A percentile compares a stretch with the other conserved stretches of the same genome.
Conservation (phyloP, 2,888 invertebrate species). For the Sarcophaga subvicina region DNA sequence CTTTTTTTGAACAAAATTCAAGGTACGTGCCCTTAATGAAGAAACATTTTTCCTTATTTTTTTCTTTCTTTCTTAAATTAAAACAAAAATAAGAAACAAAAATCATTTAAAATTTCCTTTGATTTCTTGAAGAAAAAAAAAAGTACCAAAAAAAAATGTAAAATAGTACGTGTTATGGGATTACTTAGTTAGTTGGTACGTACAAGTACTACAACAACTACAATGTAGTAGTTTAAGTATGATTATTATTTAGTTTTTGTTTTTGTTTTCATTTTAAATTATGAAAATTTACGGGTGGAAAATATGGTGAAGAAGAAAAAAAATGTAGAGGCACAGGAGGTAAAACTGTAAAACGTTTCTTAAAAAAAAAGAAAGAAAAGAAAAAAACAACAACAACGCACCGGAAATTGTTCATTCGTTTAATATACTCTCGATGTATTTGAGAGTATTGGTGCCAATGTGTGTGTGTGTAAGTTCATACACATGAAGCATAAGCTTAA, state of each 20-base stretch:
- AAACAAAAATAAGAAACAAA: background rate
- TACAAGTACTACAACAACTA: background rate
- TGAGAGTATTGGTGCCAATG: background rate
- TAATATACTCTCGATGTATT: background rate
- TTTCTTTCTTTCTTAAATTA: background rate
- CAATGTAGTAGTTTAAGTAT: background rate
- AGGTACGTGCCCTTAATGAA: slow-evolving; percentile 27
- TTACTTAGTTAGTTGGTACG: slow-evolving; percentile 26
- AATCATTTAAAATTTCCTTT: slow-evolving; percentile 34
- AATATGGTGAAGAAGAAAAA: background rate
- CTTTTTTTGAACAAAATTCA: background rate
- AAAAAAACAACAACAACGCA: slow-evolving; percentile 70
- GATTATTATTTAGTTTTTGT: slow-evolving; percentile 24
- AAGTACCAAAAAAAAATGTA: background rate
- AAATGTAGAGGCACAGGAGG: background rate
- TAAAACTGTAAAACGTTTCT: background rate
- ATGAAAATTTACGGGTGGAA: slow-evolving; percentile 33
- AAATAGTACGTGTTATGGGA: slow-evolving; percentile 47
- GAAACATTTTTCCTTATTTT: background rate
- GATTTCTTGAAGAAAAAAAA: background rate
- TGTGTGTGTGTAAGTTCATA: background rate
- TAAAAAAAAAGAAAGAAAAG: background rate
- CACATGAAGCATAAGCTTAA: slow-evolving; percentile 32
- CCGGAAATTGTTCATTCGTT: slow-evolving; percentile 78
- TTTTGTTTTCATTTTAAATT: slow-evolving; percentile 1